A percentile compares a stretch with the other conserved stretches of the same genome.
phyloP scores from a whole-genome alignment of 2,888 invertebrate species.

The Tachina fera region DNA sequence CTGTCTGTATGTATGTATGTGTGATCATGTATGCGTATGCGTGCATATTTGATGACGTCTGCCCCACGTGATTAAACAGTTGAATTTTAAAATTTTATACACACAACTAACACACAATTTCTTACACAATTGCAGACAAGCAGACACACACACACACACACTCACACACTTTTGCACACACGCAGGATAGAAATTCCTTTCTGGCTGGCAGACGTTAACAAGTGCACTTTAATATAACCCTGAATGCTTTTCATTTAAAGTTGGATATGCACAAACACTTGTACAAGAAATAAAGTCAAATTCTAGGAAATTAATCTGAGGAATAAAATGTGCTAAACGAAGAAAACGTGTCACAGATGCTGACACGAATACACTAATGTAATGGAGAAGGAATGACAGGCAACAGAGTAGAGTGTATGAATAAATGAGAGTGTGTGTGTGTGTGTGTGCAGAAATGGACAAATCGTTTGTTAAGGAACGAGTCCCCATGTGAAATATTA shows the following conservation, averaged over 20 bases:
- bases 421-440: not conserved
- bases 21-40: constrained; percentile 51
- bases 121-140: constrained; percentile 20
- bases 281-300: constrained; percentile 21
- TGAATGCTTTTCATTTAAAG: constrained; percentile 46
- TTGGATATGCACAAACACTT: constrained; percentile 9
- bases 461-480: not conserved
- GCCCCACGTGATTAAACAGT: constrained; percentile 69
- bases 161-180: not conserved
- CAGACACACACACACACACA: not conserved
- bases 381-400: constrained; percentile 38
- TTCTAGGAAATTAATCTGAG: constrained; percentile 38
- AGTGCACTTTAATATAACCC: constrained; percentile 70
- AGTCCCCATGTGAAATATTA: not conserved
- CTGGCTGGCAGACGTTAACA: constrained; percentile 61
- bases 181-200: constrained; percentile 20
- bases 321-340: constrained; percentile 36
- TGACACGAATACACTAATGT: constrained; percentile 58
- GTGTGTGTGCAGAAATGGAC: constrained; percentile 7
- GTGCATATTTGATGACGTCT: constrained; percentile 71
- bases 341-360: constrained; percentile 65
- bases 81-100: constrained; percentile 41
- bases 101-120: constrained; percentile 29
- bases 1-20: not conserved
- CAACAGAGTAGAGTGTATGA: not conserved